Evolutionary conservation across 2,113 vertebrate species (phyloP).

Genomic region (Mixornis gularis): DNA sequence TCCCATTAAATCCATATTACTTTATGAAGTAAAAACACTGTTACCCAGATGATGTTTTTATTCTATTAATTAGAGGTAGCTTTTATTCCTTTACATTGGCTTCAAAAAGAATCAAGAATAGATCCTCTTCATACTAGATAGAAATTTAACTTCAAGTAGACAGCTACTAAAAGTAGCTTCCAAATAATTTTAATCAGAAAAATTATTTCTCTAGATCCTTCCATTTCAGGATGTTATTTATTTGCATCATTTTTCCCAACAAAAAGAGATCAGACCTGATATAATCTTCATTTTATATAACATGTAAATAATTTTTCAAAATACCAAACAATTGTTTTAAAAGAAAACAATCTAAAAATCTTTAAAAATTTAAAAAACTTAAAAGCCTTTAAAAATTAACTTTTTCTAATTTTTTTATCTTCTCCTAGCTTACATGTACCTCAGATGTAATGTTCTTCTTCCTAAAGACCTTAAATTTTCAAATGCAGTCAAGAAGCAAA

Average conservation of each 20-base stretch:
- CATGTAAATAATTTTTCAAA: not conserved
- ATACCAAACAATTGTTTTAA: not conserved
- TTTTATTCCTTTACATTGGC: not conserved
- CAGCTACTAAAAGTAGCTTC: not conserved
- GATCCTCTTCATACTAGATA: not conserved
- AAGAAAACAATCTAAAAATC: not conserved
- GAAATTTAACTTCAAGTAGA: not conserved
- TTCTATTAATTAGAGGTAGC: fast-evolving
- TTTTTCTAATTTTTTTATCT: not conserved
- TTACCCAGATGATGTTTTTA: not conserved
- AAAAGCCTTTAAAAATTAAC: not conserved
- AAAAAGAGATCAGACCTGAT: not conserved
- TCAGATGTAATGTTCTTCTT: not conserved
- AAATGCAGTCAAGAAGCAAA: not conserved
- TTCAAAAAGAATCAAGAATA: not conserved
- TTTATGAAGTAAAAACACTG: not conserved
- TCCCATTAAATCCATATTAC: not conserved
- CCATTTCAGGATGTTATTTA: not conserved
- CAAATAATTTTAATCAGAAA: not conserved
- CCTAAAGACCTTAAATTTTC: not conserved
- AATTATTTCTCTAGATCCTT: not conserved
- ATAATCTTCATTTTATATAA: not conserved
- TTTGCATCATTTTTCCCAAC: not conserved
- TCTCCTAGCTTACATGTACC: not conserved
- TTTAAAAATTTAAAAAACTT: not conserved